Percentiles rank a stretch among this genome's conserved stretches.
Conservation (phyloP, 1,140 invertebrate genomes). For the Eurytemora carolleeae region DNA sequence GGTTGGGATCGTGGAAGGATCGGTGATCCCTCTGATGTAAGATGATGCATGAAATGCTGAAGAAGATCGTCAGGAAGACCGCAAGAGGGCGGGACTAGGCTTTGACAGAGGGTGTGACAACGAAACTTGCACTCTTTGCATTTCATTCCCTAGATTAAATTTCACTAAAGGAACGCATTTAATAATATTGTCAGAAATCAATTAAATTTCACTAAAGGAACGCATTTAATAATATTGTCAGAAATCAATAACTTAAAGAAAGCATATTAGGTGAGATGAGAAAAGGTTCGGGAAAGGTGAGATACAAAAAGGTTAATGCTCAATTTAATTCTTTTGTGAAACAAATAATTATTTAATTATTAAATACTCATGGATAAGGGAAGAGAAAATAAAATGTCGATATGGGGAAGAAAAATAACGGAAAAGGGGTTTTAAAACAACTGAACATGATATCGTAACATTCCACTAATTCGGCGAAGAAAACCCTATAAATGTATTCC, state of each 20-base stretch:
- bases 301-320: too few species aligned
- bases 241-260: background rate
- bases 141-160: constrained; percentile 41
- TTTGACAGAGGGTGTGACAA: constrained; percentile 72
- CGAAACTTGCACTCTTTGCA: constrained; percentile 92
- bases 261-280: constrained; percentile 15
- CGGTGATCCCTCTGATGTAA: constrained; percentile 24
- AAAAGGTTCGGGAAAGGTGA: too few species aligned
- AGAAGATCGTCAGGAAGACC: constrained; percentile 62
- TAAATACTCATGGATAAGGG: too few species aligned
- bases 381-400: too few species aligned
- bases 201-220: background rate
- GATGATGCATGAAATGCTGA: constrained; percentile 36
- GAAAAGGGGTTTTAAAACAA: too few species aligned
- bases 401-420: too few species aligned
- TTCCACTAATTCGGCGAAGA: too few species aligned
- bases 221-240: background rate
- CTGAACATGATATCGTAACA: too few species aligned
- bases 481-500: too few species aligned
- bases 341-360: too few species aligned
- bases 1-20: constrained; percentile 20
- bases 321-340: too few species aligned
- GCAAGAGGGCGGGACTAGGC: constrained; percentile 73
- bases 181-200: background rate
- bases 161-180: background rate